Evolutionary conservation across 2,797 vertebrate genomes (phyloP).

Genomic region (Euphonia xanthogaster): DNA sequence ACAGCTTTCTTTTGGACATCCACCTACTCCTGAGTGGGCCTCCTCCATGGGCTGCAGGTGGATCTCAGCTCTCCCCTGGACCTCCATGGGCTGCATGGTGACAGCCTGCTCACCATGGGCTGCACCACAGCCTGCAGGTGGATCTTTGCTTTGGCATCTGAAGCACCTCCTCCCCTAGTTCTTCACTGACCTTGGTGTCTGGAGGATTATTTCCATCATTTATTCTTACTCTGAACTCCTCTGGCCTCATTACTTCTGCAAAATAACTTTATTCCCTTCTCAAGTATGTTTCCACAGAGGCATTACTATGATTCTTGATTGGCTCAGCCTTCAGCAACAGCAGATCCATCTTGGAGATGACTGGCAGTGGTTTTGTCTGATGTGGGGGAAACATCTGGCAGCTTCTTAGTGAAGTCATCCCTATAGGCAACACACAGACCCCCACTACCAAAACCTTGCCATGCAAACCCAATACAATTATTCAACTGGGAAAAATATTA

Average conservation of each 20-base stretch:
- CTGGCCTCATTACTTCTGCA: not conserved
- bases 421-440: too few relatives aligned
- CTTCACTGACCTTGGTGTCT: not conserved
- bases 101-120: not conserved
- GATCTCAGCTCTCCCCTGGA: not conserved
- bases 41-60: not conserved
- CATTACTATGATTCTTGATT: not conserved
- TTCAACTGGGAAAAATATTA: not conserved
- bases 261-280: not conserved
- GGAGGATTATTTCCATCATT: not conserved
- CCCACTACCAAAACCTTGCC: too few relatives aligned
- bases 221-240: not conserved
- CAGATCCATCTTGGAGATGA: not conserved
- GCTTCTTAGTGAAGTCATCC: not conserved
- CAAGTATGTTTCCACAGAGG: not conserved
- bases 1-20: not conserved
- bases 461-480: not conserved
- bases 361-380: not conserved
- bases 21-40: not conserved
- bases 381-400: not conserved
- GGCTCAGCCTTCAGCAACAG: not conserved
- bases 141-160: not conserved
- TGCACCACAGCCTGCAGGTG: not conserved
- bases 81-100: not conserved
- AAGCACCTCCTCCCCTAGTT: not conserved